Evolutionary conservation across 2,888 invertebrate genomes (phyloP).

Genomic region (Chloroclystis v-ata): DNA sequence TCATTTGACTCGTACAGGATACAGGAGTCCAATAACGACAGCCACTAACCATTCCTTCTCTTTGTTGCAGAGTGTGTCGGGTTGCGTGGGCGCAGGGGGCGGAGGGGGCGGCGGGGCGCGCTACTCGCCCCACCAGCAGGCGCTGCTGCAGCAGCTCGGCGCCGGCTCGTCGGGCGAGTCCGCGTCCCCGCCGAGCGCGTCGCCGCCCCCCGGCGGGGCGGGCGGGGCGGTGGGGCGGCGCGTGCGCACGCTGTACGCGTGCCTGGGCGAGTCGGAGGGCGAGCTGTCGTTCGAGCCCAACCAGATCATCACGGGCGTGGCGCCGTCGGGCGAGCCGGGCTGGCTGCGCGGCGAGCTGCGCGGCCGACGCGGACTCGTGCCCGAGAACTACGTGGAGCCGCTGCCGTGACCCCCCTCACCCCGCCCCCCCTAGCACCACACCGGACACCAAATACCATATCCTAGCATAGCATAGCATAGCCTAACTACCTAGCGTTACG

Average conservation of each 20-base stretch:
- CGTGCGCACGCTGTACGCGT: constrained; percentile 96
- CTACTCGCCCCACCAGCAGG: constrained; percentile 12
- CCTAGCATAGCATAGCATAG: too few species aligned
- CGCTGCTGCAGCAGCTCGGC: constrained; percentile 84
- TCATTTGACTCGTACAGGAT: too few species aligned
- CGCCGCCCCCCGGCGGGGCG: constrained; percentile 33
- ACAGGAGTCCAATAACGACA: too few species aligned
- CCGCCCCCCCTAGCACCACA: not conserved
- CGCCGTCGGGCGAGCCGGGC: constrained; percentile 94
- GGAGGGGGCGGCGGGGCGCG: constrained; percentile 25
- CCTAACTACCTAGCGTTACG: too few species aligned
- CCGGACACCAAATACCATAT: constrained; percentile 38
- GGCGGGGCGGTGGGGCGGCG: constrained; percentile 61
- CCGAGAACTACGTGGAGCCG: constrained; percentile 97
- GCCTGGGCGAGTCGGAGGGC: constrained; percentile 96
- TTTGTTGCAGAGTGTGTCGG: constrained; percentile 12
- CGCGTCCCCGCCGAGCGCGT: constrained; percentile 79
- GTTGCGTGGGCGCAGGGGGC: constrained; percentile 7
- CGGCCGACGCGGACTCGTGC: constrained; percentile 94
- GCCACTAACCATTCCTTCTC: not conserved
- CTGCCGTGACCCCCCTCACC: constrained; percentile 76
- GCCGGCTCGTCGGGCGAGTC: constrained; percentile 76
- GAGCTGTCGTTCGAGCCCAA: constrained; percentile 99
- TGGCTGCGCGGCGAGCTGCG: constrained; percentile 97
- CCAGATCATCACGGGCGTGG: constrained; percentile 98